Conservation (phyloP, 2,888 invertebrate genomes). For the Metallyticus violacea region DNA sequence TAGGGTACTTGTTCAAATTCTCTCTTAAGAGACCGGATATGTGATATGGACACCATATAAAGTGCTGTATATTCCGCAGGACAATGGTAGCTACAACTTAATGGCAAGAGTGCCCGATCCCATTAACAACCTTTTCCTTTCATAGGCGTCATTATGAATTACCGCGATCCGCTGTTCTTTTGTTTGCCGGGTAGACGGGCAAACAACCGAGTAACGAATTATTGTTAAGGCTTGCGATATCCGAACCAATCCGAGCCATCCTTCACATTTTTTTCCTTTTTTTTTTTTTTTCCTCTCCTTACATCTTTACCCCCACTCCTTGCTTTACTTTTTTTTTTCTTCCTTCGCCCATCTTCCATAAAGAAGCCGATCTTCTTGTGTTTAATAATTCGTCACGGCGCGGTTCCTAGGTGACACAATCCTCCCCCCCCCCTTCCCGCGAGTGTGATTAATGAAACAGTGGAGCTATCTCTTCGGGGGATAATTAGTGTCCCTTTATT, state of each 20-base stretch:
- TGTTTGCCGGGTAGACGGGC: not conserved
- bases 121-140: not conserved
- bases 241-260: not conserved
- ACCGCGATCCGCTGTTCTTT: not conserved
- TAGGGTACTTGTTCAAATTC: not conserved
- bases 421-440: not conserved
- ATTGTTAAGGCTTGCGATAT: not conserved
- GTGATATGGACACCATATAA: not conserved
- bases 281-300: too few relatives aligned
- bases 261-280: not conserved
- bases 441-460: conserved; percentile 24
- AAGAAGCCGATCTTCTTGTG: conserved; percentile 19
- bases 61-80: not conserved
- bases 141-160: not conserved
- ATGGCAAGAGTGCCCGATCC: not conserved
- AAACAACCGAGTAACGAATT: not conserved
- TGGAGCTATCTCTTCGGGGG: conserved; percentile 23
- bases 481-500: conserved; percentile 29
- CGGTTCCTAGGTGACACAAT: conserved; percentile 22
- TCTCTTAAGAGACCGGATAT: not conserved
- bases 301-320: not conserved
- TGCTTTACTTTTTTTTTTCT: not conserved
- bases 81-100: not conserved
- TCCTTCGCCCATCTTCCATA: not conserved
- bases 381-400: conserved; percentile 27